Base-by-base conservation (phyloP, 1,140 invertebrate species). In the Drosophila busckii region DNA sequence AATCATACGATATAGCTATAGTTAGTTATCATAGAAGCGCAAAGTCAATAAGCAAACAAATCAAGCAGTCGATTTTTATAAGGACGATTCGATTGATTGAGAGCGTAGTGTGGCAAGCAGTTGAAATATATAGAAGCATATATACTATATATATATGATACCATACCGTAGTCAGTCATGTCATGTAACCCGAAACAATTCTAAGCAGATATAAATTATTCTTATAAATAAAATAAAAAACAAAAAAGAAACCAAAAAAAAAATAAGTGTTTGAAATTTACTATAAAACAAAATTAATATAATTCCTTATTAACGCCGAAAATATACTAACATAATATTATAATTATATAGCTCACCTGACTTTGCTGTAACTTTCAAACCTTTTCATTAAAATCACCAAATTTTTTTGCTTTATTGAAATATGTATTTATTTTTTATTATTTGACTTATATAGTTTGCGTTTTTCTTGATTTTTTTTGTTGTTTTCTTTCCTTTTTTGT, bases 171-270 rank as follows among this genome's bases (percentile, higher is more conserved):
- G 80, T 70, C 80, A 84, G 80, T 70, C 80, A 84, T 63, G 73
- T 78, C 80, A 84, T 84, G 59, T 80, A 83, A 83, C 35, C 70
- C 48, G 54, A 32, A 66, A n/a, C n/a, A 66, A 82, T 61, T 65
- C 64, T 84, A 84, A 84, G 70, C 70, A 85, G 82, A 85, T 82
- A 76, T 84, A 82, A 80, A 85, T 85, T 85, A 85, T 85, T 85
- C 82, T 85, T 85, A 85, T 85, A 85, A 78, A 82, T 85, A 85
- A 85, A 84, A 75, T 45, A 31, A 37, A 45, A 46, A 31, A 76
- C 54, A 61, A 45, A 42, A 64, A 49, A 46, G 19, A 78, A 78
- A 55, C 34, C 37, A 62, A 66, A 38, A 26, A 7, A 34, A 8
- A 12, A 15, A n/a, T 3, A 28, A n/a, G n/a, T n/a, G n/a, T n/a